phyloP scores from a whole-genome alignment of 1,140 invertebrate genomes.

The Cephus cinctus region DNA sequence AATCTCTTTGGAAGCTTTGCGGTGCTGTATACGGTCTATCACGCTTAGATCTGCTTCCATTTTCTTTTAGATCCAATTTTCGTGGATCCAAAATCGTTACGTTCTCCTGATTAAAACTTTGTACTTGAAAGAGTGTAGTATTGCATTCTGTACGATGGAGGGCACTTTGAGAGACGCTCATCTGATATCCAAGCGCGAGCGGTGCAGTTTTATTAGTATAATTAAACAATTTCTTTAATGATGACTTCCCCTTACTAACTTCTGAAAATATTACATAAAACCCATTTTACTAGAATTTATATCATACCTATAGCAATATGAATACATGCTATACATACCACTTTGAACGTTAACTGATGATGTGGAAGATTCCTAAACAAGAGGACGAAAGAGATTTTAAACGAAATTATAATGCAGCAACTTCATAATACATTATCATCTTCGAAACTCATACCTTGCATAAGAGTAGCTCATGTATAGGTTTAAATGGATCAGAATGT shows the following conservation, averaged over 20 bases:
- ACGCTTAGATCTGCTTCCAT: constrained; percentile 5
- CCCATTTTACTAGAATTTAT: too few relatives aligned
- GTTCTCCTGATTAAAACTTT: constrained; percentile 11
- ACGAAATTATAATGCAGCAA: too few relatives aligned
- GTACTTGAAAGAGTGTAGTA: constrained; percentile 8
- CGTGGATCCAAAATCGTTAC: constrained; percentile 23
- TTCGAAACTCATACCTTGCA: too few relatives aligned
- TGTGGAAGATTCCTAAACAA: too few relatives aligned
- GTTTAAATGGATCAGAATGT: constrained; percentile 41
- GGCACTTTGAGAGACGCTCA: constrained; percentile 13
- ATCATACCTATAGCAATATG: too few relatives aligned
- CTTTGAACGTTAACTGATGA: too few relatives aligned
- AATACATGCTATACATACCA: too few relatives aligned
- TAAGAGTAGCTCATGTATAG: constrained; percentile 32
- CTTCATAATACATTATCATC: too few relatives aligned
- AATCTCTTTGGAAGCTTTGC: constrained; percentile 16
- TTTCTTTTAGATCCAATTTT: constrained; percentile 12
- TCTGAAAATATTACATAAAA: too few relatives aligned
- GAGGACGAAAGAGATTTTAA: too few relatives aligned
- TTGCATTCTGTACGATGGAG: constrained; percentile 10
- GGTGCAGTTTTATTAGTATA: not conserved
- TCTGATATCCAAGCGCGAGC: not conserved
- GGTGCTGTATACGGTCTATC: constrained; percentile 36
- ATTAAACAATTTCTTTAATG: too few relatives aligned
- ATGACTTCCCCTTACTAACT: too few relatives aligned